Evolutionary conservation across 2,797 vertebrate genomes (phyloP).

Genomic region (Mycteria americana): DNA sequence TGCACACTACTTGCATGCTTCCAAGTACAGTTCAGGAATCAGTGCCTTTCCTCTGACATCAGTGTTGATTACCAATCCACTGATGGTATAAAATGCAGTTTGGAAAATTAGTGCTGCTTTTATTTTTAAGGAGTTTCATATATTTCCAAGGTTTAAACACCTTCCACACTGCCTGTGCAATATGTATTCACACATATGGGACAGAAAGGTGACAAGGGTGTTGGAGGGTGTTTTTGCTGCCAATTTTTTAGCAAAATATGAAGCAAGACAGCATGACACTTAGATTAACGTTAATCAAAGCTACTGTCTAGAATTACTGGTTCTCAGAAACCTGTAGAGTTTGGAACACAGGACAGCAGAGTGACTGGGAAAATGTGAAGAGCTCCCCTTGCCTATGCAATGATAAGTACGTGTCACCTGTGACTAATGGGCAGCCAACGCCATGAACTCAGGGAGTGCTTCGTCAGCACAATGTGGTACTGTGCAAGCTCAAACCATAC

Average conservation of each 20-base stretch:
- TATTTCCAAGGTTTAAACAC: not conserved
- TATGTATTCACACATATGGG: accelerated
- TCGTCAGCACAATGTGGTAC: not conserved
- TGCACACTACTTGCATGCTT: not conserved
- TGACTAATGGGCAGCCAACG: not conserved
- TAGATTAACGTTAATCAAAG: not conserved
- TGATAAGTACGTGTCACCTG: not conserved
- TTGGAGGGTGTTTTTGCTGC: not conserved
- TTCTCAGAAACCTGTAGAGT: not conserved
- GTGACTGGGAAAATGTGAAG: not conserved
- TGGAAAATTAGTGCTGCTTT: not conserved
- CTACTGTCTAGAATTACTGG: not conserved
- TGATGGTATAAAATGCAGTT: not conserved
- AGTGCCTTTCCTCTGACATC: constrained; percentile 1
- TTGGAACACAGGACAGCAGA: not conserved
- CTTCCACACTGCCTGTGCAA: not conserved
- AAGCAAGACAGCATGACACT: not conserved
- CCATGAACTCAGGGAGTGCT: not conserved
- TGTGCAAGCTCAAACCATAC: not conserved
- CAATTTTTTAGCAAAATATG: not conserved
- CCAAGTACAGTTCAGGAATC: not conserved
- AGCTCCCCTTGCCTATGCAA: not conserved
- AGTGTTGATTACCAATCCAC: not conserved
- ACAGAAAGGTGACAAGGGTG: not conserved
- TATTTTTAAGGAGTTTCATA: not conserved